Evolutionary conservation across 92 coral and sea anemone species (phyloP).

Genomic region (Nematostella vectensis): DNA sequence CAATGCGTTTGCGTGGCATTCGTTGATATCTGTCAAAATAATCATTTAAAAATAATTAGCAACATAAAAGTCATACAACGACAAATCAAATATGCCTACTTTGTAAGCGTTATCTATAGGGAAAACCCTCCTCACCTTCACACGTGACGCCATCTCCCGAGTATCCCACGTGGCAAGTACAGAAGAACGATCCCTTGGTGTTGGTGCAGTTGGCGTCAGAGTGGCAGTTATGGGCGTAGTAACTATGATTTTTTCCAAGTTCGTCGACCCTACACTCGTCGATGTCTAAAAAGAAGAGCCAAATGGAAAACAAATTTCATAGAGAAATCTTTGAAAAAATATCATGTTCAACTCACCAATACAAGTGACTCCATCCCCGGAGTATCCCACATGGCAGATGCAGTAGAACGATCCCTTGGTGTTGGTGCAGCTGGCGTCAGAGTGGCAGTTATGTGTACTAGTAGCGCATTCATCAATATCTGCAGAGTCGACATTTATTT

Average conservation of each 20-base stretch:
- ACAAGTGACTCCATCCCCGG: slow-evolving; percentile 67
- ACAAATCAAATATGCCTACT: too few relatives aligned
- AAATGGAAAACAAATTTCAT: background rate
- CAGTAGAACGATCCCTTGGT: slow-evolving; percentile 77
- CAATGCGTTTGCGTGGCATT: slow-evolving; percentile 14
- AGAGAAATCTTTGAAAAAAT: background rate
- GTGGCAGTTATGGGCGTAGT: slow-evolving; percentile 53
- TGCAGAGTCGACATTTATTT: too few relatives aligned
- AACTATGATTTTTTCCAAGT: slow-evolving; percentile 8
- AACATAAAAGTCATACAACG: too few relatives aligned
- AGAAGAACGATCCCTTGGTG: slow-evolving; percentile 65
- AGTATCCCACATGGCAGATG: slow-evolving; percentile 58
- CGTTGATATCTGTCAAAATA: slow-evolving; percentile 21
- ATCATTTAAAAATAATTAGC: slow-evolving; percentile 1
- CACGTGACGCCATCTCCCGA: slow-evolving; percentile 74
- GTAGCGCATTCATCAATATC: background rate
- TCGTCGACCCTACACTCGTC: slow-evolving; percentile 28
- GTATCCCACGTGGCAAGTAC: slow-evolving; percentile 77
- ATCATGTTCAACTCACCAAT: slow-evolving; percentile 9
- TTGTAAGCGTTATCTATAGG: too few relatives aligned
- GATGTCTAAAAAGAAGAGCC: slow-evolving; percentile 21
- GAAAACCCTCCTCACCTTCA: slow-evolving; percentile 26
- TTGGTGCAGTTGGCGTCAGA: slow-evolving; percentile 64
- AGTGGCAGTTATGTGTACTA: slow-evolving; percentile 39
- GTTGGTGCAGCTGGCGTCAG: slow-evolving; percentile 62